A percentile compares a stretch with the other conserved stretches of the same genome.
Evolutionary conservation across 2,888 invertebrate genomes (phyloP).

Genomic region (Blastobasis adustella): DNA sequence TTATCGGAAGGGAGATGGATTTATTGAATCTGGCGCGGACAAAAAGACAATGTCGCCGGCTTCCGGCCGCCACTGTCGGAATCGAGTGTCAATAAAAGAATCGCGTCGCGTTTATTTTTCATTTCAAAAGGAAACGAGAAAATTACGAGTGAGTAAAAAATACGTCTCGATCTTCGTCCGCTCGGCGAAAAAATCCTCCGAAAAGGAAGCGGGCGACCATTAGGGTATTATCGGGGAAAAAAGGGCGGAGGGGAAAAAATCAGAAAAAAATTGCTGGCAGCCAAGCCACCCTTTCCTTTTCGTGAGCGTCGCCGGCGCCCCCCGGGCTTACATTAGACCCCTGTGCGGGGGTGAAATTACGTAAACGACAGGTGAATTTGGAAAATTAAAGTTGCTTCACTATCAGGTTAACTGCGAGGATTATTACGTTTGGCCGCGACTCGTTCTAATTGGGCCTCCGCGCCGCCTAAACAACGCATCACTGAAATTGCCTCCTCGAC

Average conservation of each 20-base stretch:
- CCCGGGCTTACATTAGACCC: conserved; percentile 58
- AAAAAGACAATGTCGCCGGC: no score
- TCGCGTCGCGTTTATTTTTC: conserved; percentile 47
- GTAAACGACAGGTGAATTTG: conserved; percentile 70
- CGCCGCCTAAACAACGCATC: conserved; percentile 4
- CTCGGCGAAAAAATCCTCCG: conserved; percentile 52
- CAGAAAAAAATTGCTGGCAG: conserved; percentile 67
- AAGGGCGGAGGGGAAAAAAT: conserved; percentile 60
- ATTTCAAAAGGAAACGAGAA: conserved; percentile 60
- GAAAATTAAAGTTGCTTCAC: conserved; percentile 65
- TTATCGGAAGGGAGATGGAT: no score
- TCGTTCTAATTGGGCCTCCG: conserved; percentile 12
- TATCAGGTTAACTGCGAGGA: conserved; percentile 26
- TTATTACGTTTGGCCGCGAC: conserved; percentile 19
- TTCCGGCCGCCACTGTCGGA: conserved; percentile 15
- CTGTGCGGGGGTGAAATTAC: conserved; percentile 55
- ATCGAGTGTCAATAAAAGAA: conserved; percentile 49
- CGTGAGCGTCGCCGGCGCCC: conserved; percentile 58
- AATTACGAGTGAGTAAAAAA: conserved; percentile 67
- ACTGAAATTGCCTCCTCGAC: conserved; percentile 2
- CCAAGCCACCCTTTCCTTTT: conserved; percentile 72
- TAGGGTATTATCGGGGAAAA: conserved; percentile 72
- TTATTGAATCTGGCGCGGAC: no score
- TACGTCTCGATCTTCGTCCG: conserved; percentile 63
- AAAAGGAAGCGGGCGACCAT: conserved; percentile 73